Conservation (phyloP, 2,888 invertebrate genomes). For the Pseudococcus jackbeardsleyi region DNA sequence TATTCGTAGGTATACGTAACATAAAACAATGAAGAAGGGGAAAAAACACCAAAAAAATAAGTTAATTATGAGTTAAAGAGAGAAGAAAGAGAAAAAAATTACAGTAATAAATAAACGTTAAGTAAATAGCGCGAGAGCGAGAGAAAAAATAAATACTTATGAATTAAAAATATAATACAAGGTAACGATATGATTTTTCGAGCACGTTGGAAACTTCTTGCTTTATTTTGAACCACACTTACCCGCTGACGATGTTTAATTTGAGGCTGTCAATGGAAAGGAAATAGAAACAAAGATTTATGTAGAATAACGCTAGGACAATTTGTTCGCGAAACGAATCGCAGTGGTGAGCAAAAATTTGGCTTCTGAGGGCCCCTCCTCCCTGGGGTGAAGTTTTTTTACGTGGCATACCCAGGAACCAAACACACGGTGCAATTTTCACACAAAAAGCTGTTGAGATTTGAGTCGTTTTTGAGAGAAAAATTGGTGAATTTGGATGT, state of each 20-base stretch:
- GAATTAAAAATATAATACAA: slow-evolving; percentile 46
- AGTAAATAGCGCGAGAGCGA: background rate
- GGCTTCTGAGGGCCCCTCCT: background rate
- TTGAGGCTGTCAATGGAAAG: slow-evolving; percentile 51
- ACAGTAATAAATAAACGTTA: slow-evolving; percentile 55
- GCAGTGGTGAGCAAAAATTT: slow-evolving; percentile 25
- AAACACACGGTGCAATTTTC: background rate
- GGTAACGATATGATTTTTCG: slow-evolving; percentile 52
- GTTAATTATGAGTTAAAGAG: slow-evolving; percentile 47
- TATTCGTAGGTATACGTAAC: slow-evolving; percentile 19
- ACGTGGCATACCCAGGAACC: background rate
- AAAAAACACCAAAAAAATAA: slow-evolving; percentile 46
- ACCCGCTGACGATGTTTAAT: slow-evolving; percentile 31
- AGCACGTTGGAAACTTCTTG: slow-evolving; percentile 39
- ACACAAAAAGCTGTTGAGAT: background rate
- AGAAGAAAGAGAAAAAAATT: background rate
- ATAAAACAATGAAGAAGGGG: slow-evolving; percentile 9
- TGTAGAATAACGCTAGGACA: slow-evolving; percentile 47
- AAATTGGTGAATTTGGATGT: background rate
- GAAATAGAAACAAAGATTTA: slow-evolving; percentile 56
- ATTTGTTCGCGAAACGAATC: background rate
- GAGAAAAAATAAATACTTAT: slow-evolving; percentile 15
- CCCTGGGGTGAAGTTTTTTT: background rate
- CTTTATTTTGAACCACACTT: slow-evolving; percentile 51
- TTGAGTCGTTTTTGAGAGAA: background rate